Percentiles rank a stretch among this genome's conserved stretches.
These are phyloP conservation scores for Nematopogon swammerdamellus DNA, from an alignment of 2,888 invertebrate species.

Conservation along the genomic window DNA sequence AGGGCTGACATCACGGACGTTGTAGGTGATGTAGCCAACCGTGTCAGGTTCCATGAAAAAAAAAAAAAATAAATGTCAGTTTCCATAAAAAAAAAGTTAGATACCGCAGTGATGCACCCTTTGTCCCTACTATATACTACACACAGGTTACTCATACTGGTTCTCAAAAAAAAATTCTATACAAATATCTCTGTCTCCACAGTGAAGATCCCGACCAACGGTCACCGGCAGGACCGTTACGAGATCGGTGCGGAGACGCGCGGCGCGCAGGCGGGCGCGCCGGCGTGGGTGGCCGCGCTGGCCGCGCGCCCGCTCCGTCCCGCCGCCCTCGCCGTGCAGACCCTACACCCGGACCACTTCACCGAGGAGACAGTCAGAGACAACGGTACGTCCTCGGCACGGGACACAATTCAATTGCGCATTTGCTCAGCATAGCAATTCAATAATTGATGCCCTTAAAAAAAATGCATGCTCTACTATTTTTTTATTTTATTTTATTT, in stretches of 20 bases:
- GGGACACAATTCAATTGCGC: neutral
- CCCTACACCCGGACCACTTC: slow-evolving; percentile 34
- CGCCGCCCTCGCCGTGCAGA: slow-evolving; percentile 27
- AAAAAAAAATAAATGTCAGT: no score
- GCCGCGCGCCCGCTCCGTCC: slow-evolving; percentile 34
- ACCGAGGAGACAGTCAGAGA: slow-evolving; percentile 46
- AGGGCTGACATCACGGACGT: no score
- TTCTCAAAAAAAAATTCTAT: no score
- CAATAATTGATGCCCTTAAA: neutral
- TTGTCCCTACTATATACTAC: no score
- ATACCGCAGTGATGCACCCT: no score
- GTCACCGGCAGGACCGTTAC: slow-evolving; percentile 48
- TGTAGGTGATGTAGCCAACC: no score
- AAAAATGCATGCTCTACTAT: neutral
- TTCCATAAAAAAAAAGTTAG: no score
- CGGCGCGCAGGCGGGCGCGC: slow-evolving; percentile 42
- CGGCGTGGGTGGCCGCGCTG: slow-evolving; percentile 42
- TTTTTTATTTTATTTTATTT: no score
- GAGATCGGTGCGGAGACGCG: slow-evolving; percentile 42
- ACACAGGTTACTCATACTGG: no score
- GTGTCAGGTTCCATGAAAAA: no score
- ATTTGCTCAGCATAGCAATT: neutral
- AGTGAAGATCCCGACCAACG: slow-evolving; percentile 51
- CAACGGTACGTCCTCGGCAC: slow-evolving; percentile 29
- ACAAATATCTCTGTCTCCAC: no score